Conservation (phyloP, 2,888 invertebrate genomes). For the Petrolisthes manimaculis region DNA sequence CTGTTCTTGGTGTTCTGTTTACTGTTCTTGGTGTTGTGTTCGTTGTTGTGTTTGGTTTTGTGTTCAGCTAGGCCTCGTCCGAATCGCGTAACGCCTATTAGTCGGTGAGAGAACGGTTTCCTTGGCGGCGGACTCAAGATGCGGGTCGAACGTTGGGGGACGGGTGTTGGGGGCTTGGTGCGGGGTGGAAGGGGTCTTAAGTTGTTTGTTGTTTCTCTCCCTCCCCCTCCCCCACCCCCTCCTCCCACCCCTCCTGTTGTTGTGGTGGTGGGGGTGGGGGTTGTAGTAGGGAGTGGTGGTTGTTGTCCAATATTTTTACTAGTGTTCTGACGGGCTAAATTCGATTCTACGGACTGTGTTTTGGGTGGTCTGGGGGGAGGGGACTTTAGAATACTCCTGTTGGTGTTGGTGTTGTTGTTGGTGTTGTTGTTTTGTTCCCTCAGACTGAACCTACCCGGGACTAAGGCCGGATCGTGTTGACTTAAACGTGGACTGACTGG, state of each 20-base stretch:
- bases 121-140: constrained; percentile 11
- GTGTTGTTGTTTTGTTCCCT: not conserved
- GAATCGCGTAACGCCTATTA: not conserved
- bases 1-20: not conserved
- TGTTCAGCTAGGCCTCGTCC: not conserved
- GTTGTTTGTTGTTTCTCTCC: constrained; percentile 28
- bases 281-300: not conserved
- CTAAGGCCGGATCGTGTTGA: not conserved
- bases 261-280: too few species aligned
- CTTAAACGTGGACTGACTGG: constrained; percentile 4
- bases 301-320: not conserved
- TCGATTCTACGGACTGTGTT: not conserved
- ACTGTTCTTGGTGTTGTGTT: not conserved
- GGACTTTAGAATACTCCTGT: too few species aligned
- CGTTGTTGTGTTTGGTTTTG: constrained; percentile 18
- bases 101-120: constrained; percentile 7
- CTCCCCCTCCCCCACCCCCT: constrained; percentile 18
- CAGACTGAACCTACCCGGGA: not conserved
- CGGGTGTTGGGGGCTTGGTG: constrained; percentile 35
- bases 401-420: too few species aligned
- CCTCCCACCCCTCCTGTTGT: not conserved
- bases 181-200: not conserved
- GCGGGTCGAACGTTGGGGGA: constrained; percentile 30
- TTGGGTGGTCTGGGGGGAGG: not conserved
- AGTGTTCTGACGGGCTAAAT: too few species aligned